Evolutionary conservation across 2,888 invertebrate genomes (phyloP).

Genomic region (Epinotia bilunana): DNA sequence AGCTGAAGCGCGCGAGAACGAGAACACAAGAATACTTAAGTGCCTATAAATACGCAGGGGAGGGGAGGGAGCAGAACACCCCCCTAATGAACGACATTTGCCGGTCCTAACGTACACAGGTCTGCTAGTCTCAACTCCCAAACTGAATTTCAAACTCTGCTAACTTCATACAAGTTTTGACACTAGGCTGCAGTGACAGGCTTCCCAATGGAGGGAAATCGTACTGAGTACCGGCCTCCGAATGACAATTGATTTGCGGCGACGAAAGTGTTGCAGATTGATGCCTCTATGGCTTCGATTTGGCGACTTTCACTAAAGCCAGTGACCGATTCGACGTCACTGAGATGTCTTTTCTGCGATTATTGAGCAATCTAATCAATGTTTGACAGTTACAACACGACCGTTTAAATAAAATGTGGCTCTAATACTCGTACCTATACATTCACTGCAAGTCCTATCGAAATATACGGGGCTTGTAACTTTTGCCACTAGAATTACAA

Average conservation of each 20-base stretch:
- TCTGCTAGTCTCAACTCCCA: background rate
- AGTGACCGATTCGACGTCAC: constrained; percentile 54
- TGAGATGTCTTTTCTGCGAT: constrained; percentile 40
- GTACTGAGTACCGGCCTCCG: constrained; percentile 59
- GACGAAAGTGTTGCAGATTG: constrained; percentile 79
- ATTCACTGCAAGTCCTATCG: no score
- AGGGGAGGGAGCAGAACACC: background rate
- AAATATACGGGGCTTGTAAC: no score
- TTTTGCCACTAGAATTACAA: no score
- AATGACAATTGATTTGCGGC: constrained; percentile 75
- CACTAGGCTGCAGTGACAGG: constrained; percentile 2
- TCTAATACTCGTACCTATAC: background rate
- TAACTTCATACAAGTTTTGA: background rate
- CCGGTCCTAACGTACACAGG: background rate
- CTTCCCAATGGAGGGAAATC: constrained; percentile 60
- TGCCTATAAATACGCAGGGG: background rate
- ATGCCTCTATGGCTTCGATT: constrained; percentile 62
- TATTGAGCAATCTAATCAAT: constrained; percentile 31
- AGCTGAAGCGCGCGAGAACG: background rate
- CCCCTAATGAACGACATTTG: background rate
- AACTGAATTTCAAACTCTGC: background rate
- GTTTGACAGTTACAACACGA: constrained; percentile 17
- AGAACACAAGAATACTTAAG: background rate
- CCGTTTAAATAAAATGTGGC: background rate
- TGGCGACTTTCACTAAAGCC: constrained; percentile 74